Evolutionary conservation across 2,113 vertebrate genomes (phyloP).

Genomic region (Rhynchomys soricoides): DNA sequence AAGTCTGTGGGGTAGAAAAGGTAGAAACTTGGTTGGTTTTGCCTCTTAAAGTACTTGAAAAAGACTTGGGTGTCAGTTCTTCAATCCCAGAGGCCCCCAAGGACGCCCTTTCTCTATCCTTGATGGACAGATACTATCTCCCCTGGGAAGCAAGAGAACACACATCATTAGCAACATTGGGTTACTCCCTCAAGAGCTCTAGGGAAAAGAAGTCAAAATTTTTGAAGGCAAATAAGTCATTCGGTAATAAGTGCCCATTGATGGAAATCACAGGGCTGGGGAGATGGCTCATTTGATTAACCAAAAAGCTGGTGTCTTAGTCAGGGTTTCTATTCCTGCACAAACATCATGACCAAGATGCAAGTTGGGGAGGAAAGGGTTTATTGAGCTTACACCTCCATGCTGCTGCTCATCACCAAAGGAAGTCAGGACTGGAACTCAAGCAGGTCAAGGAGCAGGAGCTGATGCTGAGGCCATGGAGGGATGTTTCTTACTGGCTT

Average conservation of each 20-base stretch:
- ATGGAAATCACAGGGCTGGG: not conserved
- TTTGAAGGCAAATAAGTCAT: not conserved
- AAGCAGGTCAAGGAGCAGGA: too few species aligned
- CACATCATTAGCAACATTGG: not conserved
- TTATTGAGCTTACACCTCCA: too few species aligned
- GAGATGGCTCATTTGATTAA: not conserved
- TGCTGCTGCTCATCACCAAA: too few species aligned
- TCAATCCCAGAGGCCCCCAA: not conserved
- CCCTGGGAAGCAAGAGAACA: not conserved
- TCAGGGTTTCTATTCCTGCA: too few species aligned
- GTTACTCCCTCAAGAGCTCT: slow-evolving; percentile 15
- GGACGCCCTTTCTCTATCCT: not conserved
- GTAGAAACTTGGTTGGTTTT: not conserved
- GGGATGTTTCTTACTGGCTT: too few species aligned
- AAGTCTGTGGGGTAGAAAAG: not conserved
- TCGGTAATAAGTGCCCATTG: not conserved
- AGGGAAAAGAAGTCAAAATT: slow-evolving; percentile 31
- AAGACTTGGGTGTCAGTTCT: not conserved
- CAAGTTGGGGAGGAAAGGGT: too few species aligned
- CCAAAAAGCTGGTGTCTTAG: too few species aligned
- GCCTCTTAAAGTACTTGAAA: not conserved
- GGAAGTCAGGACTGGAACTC: too few species aligned
- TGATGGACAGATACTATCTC: not conserved
- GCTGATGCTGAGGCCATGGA: too few species aligned
- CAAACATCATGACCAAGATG: too few species aligned